Base-by-base conservation (phyloP, 2,888 invertebrate genomes). In the Lamellibrachia columna region DNA sequence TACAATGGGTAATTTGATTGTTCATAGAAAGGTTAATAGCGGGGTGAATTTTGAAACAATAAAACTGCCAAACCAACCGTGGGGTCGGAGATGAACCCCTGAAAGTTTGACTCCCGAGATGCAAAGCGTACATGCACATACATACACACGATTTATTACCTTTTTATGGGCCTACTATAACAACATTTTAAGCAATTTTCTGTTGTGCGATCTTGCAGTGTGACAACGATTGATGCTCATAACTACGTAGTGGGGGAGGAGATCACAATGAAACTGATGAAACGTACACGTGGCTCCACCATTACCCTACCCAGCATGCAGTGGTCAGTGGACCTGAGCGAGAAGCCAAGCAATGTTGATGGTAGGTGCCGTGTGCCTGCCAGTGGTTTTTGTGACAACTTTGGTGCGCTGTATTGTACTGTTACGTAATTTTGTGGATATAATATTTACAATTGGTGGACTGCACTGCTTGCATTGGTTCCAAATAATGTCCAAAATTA, bases 261-360 rank as follows among this genome's bases (percentile, higher is more conserved):
- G 52, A 97, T 98, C 52, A 97, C 97, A 92, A 97, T 99, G 97
- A 98, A 98, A 94, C 97, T 99, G 94, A 99, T 99, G 98, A 98
- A 98, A 94, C 97, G 98, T n/a, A 97, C 98, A 94, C 97, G 98
- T 93, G 98, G 98, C 15, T 97, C 97, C 55, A 95, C 95, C 28
- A 95, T 95, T 93, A 95, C 95, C 60, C 94, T 95, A 52, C 96
- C 96, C 52, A 95, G 94, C 52, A 93, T 93, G 90, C 92, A 95
- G 91, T 96, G 96, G 96, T 75, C 75, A 75, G 94, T 94, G 58
- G 94, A 95, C 92, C 93, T 94, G 58, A 93, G 94, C 1, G 95
- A 95, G 58, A 94, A 94, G 91, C 95, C 95, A 92, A 95, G 95
- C 91, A 95, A 94, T 93, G 93, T 96, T 40, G 93, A 93, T 93